Conservation (phyloP, 2,888 invertebrate genomes). For the Opisthograptis luteolata region DNA sequence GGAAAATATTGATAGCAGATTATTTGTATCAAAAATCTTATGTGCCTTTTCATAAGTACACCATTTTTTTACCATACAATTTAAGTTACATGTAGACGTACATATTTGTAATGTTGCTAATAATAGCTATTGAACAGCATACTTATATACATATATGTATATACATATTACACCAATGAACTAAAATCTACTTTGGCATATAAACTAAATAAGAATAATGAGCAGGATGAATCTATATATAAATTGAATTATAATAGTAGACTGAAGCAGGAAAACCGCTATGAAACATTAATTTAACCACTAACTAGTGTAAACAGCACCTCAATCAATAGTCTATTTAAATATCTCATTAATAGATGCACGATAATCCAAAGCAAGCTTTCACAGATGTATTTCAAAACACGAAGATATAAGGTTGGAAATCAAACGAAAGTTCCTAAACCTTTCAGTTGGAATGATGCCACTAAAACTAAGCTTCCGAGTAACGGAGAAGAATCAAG, state of each 20-base stretch:
- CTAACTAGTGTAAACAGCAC: constrained; percentile 7
- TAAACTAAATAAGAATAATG: constrained; percentile 5
- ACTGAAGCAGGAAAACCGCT: constrained; percentile 19
- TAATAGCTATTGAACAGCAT: too few relatives aligned
- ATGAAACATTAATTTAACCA: constrained; percentile 6
- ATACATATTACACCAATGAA: too few relatives aligned
- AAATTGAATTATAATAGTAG: constrained; percentile 8
- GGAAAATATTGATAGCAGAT: neutral
- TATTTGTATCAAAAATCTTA: constrained; percentile 4
- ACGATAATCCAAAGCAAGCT: neutral
- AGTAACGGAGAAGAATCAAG: constrained; percentile 37
- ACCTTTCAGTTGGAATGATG: constrained; percentile 46
- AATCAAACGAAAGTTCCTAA: constrained; percentile 22
- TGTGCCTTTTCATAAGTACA: too few relatives aligned
- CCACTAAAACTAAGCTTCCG: constrained; percentile 36
- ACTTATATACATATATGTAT: too few relatives aligned
- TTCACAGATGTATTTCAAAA: neutral
- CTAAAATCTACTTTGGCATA: too few relatives aligned
- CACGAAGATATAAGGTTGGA: constrained; percentile 25
- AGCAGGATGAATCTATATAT: constrained; percentile 1
- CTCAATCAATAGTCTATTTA: constrained; percentile 12
- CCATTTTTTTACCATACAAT: too few relatives aligned
- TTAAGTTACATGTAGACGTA: too few relatives aligned
- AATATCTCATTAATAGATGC: constrained; percentile 12
- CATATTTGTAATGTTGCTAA: too few relatives aligned